Percentiles rank a stretch among this genome's conserved stretches.
Conservation (phyloP, 1,140 invertebrate genomes). For the Panulirus ornatus region DNA sequence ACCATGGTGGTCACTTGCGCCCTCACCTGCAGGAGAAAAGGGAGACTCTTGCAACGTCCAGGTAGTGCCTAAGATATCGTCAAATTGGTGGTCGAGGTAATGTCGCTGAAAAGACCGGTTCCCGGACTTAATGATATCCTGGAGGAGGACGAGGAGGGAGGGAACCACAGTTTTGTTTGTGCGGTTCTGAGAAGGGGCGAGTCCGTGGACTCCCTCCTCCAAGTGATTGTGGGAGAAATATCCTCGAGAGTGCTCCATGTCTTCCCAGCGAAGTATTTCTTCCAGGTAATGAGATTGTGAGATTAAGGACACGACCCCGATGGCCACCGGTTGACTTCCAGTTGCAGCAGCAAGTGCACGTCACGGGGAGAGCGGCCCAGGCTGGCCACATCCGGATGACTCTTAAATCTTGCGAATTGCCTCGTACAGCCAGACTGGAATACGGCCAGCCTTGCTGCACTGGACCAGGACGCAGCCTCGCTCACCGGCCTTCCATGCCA, state of each 20-base stretch:
- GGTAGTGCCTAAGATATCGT: slow-evolving; percentile 52
- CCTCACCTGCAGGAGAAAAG: slow-evolving; percentile 46
- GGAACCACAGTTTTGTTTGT: not conserved
- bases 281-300: not conserved
- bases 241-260: slow-evolving; percentile 20
- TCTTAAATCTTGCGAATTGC: not conserved
- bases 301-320: not conserved
- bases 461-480: not conserved
- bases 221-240: not conserved
- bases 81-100: not conserved
- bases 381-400: not conserved
- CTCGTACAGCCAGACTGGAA: slow-evolving; percentile 6
- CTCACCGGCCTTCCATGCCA: not conserved
- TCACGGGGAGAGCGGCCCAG: not conserved
- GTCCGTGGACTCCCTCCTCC: not conserved
- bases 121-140: not conserved
- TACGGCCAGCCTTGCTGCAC: not conserved
- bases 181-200: too few relatives aligned
- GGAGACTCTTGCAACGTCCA: slow-evolving; percentile 27
- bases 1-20: slow-evolving; percentile 58
- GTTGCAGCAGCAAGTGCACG: not conserved
- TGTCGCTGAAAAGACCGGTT: not conserved
- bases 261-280: slow-evolving; percentile 12
- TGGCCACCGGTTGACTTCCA: not conserved
- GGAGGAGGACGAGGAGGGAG: not conserved